Evolutionary conservation across 2,113 vertebrate genomes (phyloP).

Genomic region (Onychorhynchus coronatus): DNA sequence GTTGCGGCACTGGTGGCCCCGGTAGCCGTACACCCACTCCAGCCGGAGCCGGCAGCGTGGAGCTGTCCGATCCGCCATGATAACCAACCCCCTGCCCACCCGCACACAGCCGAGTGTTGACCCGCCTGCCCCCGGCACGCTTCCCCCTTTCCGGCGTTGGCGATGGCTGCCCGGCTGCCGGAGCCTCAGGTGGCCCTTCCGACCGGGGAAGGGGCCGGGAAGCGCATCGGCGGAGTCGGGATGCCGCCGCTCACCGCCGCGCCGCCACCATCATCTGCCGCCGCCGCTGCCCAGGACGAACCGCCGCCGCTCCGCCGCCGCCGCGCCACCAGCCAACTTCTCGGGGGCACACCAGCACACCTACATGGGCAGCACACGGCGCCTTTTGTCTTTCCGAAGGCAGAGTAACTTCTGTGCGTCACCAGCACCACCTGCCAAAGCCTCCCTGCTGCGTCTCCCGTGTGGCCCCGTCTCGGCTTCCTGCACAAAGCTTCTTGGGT

Average conservation of each 20-base stretch:
- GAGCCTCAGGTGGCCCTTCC: slow-evolving; percentile 58
- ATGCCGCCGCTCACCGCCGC: not conserved
- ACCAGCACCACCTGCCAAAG: slow-evolving; percentile 30
- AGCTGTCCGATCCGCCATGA: slow-evolving; percentile 94
- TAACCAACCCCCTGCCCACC: slow-evolving; percentile 63
- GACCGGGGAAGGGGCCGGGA: not conserved
- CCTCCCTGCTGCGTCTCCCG: not conserved
- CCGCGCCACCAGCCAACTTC: slow-evolving; percentile 40
- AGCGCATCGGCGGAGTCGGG: slow-evolving; percentile 34
- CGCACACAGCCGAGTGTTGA: not conserved
- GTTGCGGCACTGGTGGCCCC: slow-evolving; percentile 97
- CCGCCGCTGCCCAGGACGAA: slow-evolving; percentile 50
- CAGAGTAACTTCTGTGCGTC: slow-evolving; percentile 17
- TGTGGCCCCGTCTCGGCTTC: not conserved
- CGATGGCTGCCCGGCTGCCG: slow-evolving; percentile 35
- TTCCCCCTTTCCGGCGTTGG: not conserved
- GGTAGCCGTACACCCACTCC: slow-evolving; percentile 98
- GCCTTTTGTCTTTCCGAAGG: not conserved
- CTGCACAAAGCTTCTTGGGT: not conserved
- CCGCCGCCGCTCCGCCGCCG: slow-evolving; percentile 44
- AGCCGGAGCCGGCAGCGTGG: slow-evolving; percentile 91
- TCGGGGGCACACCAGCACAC: not conserved
- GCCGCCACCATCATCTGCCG: slow-evolving; percentile 71
- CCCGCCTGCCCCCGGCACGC: not conserved
- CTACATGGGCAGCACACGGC: not conserved